These are phyloP conservation scores for Magallana ariakensis DNA, from an alignment of 1,140 invertebrate species.

Conservation along the genomic window DNA sequence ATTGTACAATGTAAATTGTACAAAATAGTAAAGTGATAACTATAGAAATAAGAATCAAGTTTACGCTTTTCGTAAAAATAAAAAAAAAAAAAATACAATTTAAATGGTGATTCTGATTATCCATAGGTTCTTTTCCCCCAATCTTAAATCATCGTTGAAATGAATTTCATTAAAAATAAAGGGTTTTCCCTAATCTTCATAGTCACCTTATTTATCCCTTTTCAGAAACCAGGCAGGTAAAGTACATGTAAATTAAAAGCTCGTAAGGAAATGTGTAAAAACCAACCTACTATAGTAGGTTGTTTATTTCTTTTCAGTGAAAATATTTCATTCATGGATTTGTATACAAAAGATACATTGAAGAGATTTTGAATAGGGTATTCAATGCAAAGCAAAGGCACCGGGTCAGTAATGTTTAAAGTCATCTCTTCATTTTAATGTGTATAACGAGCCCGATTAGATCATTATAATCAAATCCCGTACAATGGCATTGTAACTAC, in stretches of 20 bases:
- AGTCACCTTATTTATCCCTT: too few relatives aligned
- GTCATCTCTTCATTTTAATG: constrained; percentile 38
- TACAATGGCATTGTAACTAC: constrained; percentile 28
- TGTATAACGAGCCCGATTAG: constrained; percentile 37
- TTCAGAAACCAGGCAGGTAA: neutral
- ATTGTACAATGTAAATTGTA: too few relatives aligned
- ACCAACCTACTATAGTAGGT: constrained; percentile 5
- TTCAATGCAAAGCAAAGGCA: constrained; percentile 1
- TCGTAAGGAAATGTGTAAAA: constrained; percentile 21
- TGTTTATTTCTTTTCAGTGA: constrained; percentile 38
- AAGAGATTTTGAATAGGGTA: constrained; percentile 32
- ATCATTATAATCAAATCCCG: constrained; percentile 38
- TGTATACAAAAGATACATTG: constrained; percentile 35
- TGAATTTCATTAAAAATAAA: too few relatives aligned
- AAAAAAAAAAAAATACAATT: too few relatives aligned
- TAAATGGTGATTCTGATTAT: too few relatives aligned
- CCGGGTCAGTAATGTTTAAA: constrained; percentile 34
- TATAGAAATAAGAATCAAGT: too few relatives aligned
- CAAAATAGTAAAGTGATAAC: too few relatives aligned
- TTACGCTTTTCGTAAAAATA: too few relatives aligned
- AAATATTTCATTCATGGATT: constrained; percentile 39
- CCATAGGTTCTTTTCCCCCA: too few relatives aligned
- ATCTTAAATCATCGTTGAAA: too few relatives aligned
- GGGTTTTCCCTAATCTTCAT: too few relatives aligned
- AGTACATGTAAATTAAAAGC: neutral